These are phyloP conservation scores for Melipona bicolor DNA, from an alignment of 2,888 invertebrate genomes.

Conservation along the genomic window DNA sequence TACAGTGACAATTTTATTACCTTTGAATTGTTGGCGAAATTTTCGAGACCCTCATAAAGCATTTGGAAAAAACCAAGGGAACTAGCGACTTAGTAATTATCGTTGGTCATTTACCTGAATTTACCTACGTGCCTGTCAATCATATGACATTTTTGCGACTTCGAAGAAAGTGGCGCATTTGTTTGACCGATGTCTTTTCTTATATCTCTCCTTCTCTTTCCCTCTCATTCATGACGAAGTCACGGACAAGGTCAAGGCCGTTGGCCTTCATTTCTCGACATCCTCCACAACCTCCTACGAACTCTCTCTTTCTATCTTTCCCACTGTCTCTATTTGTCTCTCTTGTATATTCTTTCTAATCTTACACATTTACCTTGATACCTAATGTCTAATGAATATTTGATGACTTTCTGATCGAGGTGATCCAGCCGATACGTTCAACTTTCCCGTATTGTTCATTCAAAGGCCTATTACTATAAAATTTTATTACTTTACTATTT, in stretches of 20 bases:
- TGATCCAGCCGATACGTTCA: not conserved
- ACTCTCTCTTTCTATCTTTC: not conserved
- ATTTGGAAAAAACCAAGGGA: not conserved
- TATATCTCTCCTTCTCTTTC: constrained; percentile 50
- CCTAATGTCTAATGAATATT: constrained; percentile 17
- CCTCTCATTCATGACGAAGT: constrained; percentile 67
- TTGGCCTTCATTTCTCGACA: constrained; percentile 75
- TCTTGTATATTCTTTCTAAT: constrained; percentile 40
- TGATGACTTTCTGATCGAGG: not conserved
- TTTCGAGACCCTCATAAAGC: not conserved
- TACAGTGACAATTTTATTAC: not conserved
- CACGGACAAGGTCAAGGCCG: constrained; percentile 82
- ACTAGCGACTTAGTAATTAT: constrained; percentile 35
- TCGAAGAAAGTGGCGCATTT: constrained; percentile 65
- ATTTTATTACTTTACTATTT: not conserved
- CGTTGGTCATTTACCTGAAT: constrained; percentile 56
- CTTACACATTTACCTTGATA: constrained; percentile 16
- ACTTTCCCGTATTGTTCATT: not conserved
- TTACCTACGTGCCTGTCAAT: constrained; percentile 22
- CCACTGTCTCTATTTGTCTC: constrained; percentile 5
- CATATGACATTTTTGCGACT: constrained; percentile 4
- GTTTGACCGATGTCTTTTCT: constrained; percentile 73
- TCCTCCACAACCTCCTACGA: constrained; percentile 63
- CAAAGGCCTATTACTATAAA: not conserved
- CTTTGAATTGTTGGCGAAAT: not conserved